These are phyloP conservation scores for Galeopsomyia nigrocyanea DNA, from an alignment of 2,888 invertebrate genomes.

Conservation along the genomic window DNA sequence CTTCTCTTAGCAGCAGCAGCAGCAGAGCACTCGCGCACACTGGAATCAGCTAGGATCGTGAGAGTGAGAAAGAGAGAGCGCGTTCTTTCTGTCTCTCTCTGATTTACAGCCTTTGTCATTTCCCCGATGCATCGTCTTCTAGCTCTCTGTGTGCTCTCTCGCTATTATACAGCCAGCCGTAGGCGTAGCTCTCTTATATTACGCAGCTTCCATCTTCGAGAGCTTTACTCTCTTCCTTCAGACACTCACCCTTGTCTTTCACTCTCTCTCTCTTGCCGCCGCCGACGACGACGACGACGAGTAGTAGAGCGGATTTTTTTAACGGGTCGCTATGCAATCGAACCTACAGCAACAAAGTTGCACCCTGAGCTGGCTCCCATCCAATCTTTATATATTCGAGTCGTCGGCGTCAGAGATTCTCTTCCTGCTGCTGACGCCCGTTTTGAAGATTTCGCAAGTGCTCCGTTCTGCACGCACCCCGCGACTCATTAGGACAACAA, in stretches of 20 bases:
- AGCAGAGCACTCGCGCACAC: conserved; percentile 15
- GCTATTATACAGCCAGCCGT: conserved; percentile 23
- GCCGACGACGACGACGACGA: conserved; percentile 6
- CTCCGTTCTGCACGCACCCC: no score
- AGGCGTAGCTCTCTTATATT: conserved; percentile 1
- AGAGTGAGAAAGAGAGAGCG: neutral
- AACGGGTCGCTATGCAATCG: conserved; percentile 65
- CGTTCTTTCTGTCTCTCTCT: conserved; percentile 50
- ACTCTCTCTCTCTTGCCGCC: neutral
- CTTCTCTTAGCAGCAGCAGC: conserved; percentile 37
- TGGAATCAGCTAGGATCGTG: conserved; percentile 48
- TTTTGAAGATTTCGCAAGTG: no score
- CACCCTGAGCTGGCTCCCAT: conserved; percentile 50
- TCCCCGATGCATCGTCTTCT: conserved; percentile 31
- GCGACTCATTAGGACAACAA: no score
- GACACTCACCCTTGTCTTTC: neutral
- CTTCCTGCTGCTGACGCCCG: no score
- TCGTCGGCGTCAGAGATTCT: no score
- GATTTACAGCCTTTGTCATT: conserved; percentile 58
- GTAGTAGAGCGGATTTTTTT: conserved; percentile 57
- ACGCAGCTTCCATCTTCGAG: neutral
- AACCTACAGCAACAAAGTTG: conserved; percentile 59
- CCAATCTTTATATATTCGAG: conserved; percentile 54
- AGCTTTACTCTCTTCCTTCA: neutral
- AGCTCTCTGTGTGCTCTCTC: conserved; percentile 1